phyloP scores from a whole-genome alignment of 2,888 invertebrate species.

The Cheilosia soror region DNA sequence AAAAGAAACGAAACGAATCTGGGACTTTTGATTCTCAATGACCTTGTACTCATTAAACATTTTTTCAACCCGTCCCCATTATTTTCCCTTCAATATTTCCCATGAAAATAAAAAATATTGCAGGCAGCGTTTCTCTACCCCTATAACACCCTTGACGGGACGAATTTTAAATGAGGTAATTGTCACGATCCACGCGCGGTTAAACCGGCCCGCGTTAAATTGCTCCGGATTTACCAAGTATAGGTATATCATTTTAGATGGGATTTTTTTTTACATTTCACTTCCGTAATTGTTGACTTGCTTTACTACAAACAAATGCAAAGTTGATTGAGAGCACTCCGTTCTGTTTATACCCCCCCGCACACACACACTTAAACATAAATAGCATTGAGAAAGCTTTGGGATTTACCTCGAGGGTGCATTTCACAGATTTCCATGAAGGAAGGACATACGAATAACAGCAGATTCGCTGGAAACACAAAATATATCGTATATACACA shows the following conservation, averaged over 20 bases:
- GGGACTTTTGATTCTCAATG: constrained; percentile 74
- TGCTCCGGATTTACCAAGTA: constrained; percentile 8
- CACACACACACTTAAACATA: constrained; percentile 3
- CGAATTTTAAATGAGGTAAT: constrained; percentile 42
- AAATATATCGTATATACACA: constrained; percentile 31
- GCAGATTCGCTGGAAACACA: constrained; percentile 48
- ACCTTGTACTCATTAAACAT: constrained; percentile 74
- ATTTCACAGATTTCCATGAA: constrained; percentile 63
- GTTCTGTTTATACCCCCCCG: constrained; percentile 27
- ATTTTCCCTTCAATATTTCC: constrained; percentile 45
- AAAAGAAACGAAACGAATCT: constrained; percentile 55
- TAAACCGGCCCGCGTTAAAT: constrained; percentile 7
- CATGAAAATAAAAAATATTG: constrained; percentile 64
- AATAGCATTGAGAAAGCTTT: constrained; percentile 30
- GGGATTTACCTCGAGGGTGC: constrained; percentile 64
- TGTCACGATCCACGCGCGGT: constrained; percentile 58
- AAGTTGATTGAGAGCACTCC: constrained; percentile 64
- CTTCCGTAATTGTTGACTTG: constrained; percentile 50
- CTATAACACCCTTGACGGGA: constrained; percentile 4
- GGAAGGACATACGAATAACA: constrained; percentile 60
- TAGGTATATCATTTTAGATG: constrained; percentile 12
- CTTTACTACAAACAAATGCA: constrained; percentile 27
- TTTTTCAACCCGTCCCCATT: constrained; percentile 39
- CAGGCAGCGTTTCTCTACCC: constrained; percentile 39
- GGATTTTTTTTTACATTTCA: constrained; percentile 29